These are phyloP conservation scores for Mythimna vitellina DNA, from an alignment of 2,888 invertebrate species.

Conservation along the genomic window DNA sequence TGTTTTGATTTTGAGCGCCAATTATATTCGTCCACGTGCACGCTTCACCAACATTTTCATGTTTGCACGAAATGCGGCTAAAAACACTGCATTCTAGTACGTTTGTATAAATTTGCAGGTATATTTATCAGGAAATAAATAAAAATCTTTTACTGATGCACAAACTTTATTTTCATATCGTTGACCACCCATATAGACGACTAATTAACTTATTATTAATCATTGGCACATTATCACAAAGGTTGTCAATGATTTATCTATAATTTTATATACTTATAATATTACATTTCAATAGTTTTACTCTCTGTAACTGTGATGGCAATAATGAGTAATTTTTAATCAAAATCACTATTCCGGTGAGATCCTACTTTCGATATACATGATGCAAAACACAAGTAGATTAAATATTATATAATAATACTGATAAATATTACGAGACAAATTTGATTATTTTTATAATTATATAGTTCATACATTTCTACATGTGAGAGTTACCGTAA, in stretches of 20 bases:
- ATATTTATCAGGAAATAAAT: constrained; percentile 36
- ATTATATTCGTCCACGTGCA: constrained; percentile 67
- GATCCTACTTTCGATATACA: constrained; percentile 63
- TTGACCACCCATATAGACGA: constrained; percentile 67
- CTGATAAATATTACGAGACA: constrained; percentile 63
- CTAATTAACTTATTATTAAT: constrained; percentile 82
- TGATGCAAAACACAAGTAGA: constrained; percentile 50
- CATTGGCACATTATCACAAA: constrained; percentile 91
- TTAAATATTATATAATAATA: constrained; percentile 62
- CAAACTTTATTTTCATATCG: constrained; percentile 71
- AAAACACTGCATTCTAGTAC: neutral
- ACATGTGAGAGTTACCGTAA: constrained; percentile 20
- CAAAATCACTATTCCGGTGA: constrained; percentile 66
- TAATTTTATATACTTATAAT: constrained; percentile 64
- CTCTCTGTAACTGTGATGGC: constrained; percentile 68
- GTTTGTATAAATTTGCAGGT: neutral
- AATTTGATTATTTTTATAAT: constrained; percentile 37
- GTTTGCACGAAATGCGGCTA: constrained; percentile 37
- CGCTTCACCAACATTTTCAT: constrained; percentile 55
- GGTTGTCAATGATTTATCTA: constrained; percentile 86
- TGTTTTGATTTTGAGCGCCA: constrained; percentile 81
- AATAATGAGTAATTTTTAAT: constrained; percentile 65
- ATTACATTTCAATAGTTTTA: constrained; percentile 62
- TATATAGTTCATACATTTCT: constrained; percentile 31
- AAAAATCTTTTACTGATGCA: constrained; percentile 49